Base-by-base conservation (phyloP, 2,888 invertebrate species). In the Catonia carolina region DNA sequence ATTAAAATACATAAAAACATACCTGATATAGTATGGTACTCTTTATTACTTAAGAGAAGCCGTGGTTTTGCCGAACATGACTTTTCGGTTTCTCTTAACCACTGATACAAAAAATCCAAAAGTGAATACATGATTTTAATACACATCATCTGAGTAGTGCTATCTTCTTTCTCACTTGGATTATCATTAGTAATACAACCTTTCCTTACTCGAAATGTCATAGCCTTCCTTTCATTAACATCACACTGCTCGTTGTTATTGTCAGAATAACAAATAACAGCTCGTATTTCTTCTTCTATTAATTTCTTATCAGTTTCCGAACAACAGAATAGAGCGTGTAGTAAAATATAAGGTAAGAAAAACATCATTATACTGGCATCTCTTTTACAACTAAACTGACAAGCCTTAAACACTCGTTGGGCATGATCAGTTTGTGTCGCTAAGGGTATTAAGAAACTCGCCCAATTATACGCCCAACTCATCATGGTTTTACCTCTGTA, bases 391-490 rank as follows among this genome's bases (percentile, higher is more conserved):
- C 86, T 86, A 1, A 86, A 85, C 62, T 84, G 80, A 36, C 86
- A 88, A 0, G 83, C 82, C 62, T 80, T 78, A 27, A 90, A 69
- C 15, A 88, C 72, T 51, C 78, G 77, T 35, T 78, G 78, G 2
- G 80, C 77, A 45, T 77, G 78, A 35, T 80, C 76, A 0, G 80
- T 76, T 55, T 20, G 58, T 56, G 22, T 77, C 35, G 88, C 78
- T 1, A 77, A 72, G 0, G 79, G 78, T 4, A 85, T 83, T 61
- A 89, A 72, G 61, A 83, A 83, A 36, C 80, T 79, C 0, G 85
- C 81, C 89, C 89, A 89, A 63, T 83, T 83, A 65, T 83, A 83
- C 2, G 86, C 81, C 90, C 89, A 90, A 37, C 52, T 22, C 20
- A 36, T 52, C 14, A 52, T 37, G 8, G 52, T 52, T 18, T 18